These are phyloP conservation scores for Tetragonisca angustula DNA, from an alignment of 2,888 invertebrate genomes.

Conservation along the genomic window DNA sequence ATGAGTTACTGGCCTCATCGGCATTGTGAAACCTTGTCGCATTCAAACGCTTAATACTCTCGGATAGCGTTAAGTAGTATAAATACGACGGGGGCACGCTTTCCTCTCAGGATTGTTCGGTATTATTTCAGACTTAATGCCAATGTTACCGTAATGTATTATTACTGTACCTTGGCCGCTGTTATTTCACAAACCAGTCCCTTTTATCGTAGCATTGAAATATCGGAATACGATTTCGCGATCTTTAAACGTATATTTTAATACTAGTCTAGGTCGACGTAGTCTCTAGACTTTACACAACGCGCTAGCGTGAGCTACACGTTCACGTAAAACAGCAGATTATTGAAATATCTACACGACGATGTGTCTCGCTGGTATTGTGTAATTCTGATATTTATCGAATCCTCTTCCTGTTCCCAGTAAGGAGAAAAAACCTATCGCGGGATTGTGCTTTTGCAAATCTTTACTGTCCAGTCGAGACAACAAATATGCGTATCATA, in stretches of 20 bases:
- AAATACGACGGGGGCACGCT: constrained; percentile 10
- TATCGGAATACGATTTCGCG: constrained; percentile 23
- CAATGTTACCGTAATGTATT: constrained; percentile 29
- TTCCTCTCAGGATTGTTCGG: constrained; percentile 5
- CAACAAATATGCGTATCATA: neutral
- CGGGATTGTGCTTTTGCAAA: neutral
- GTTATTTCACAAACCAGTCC: constrained; percentile 7
- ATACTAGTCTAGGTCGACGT: constrained; percentile 13
- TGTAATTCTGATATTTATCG: constrained; percentile 59
- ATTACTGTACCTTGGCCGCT: neutral
- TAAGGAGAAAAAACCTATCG: neutral
- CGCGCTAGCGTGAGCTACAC: neutral
- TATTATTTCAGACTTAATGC: constrained; percentile 35
- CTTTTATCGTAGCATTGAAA: constrained; percentile 15
- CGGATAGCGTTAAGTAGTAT: constrained; percentile 11
- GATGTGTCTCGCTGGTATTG: constrained; percentile 32
- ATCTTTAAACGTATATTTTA: constrained; percentile 39
- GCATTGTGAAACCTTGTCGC: neutral
- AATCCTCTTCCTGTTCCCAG: constrained; percentile 8
- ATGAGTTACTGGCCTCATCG: neutral
- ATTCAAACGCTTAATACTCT: constrained; percentile 16
- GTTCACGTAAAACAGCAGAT: constrained; percentile 29
- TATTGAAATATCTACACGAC: constrained; percentile 42
- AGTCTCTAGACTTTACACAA: constrained; percentile 26
- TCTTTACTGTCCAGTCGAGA: neutral